Percentiles rank a stretch among this genome's conserved stretches.
phyloP scores from a whole-genome alignment of 1,140 invertebrate genomes.

The Heliothis virescens region DNA sequence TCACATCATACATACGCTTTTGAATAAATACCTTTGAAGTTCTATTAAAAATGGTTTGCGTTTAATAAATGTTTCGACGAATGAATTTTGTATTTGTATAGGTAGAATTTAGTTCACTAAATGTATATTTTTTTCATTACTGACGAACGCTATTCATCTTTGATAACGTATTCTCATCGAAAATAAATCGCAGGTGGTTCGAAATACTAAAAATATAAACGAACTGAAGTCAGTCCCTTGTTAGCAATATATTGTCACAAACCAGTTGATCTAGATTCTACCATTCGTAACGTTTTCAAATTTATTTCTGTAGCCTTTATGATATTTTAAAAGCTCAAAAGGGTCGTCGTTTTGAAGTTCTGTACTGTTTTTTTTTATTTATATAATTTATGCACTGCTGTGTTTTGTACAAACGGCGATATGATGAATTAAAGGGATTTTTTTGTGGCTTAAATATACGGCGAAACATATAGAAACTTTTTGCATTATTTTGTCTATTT shows the following conservation, averaged over 20 bases:
- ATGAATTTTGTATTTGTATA: too few species aligned
- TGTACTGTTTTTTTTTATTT: not conserved
- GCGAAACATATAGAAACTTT: not conserved
- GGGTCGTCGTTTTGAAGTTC: not conserved
- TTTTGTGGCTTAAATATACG: not conserved
- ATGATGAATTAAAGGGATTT: constrained; percentile 11
- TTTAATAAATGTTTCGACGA: too few species aligned
- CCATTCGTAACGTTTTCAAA: constrained; percentile 8
- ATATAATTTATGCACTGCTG: not conserved
- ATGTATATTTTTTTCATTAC: too few species aligned
- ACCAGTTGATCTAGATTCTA: not conserved
- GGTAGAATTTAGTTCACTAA: too few species aligned
- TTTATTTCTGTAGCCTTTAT: not conserved
- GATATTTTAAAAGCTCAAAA: constrained; percentile 10
- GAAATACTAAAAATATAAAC: constrained; percentile 13
- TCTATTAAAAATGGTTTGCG: too few species aligned
- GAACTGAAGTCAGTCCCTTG: not conserved
- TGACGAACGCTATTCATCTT: not conserved
- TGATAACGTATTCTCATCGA: not conserved
- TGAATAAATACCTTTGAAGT: too few species aligned
- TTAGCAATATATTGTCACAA: constrained; percentile 4
- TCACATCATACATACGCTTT: too few species aligned
- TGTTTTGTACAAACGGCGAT: not conserved
- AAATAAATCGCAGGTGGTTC: not conserved
- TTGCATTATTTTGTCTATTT: not conserved